A percentile compares a stretch with the other conserved stretches of the same genome.
These are phyloP conservation scores for Tiphia femorata DNA, from an alignment of 2,888 invertebrate species.

Conservation along the genomic window DNA sequence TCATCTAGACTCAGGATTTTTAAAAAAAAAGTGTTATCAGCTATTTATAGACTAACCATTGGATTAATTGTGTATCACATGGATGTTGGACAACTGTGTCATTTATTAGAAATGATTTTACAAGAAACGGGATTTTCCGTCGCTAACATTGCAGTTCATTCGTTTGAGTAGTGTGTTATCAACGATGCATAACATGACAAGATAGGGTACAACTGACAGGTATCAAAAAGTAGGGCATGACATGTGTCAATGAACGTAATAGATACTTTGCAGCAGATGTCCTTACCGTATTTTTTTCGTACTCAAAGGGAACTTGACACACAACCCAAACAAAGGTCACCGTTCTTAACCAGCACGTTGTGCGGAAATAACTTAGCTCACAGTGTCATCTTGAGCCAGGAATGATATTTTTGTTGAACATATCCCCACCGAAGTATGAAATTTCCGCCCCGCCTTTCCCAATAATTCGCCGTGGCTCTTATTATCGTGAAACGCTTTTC, in stretches of 20 bases:
- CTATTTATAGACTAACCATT: too few species aligned
- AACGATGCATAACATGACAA: too few species aligned
- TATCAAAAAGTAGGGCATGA: neutral
- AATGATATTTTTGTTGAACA: conserved; percentile 37
- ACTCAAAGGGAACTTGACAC: conserved; percentile 28
- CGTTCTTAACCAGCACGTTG: conserved; percentile 21
- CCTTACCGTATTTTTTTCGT: conserved; percentile 37
- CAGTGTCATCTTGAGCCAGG: conserved; percentile 32
- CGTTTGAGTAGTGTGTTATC: too few species aligned
- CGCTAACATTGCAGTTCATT: too few species aligned
- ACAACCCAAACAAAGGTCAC: conserved; percentile 35
- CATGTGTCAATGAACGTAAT: neutral
- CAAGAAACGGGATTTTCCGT: too few species aligned
- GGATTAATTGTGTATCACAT: too few species aligned
- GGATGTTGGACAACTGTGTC: too few species aligned
- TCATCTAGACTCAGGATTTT: too few species aligned
- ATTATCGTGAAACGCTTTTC: too few species aligned
- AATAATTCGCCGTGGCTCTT: too few species aligned
- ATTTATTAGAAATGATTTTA: too few species aligned
- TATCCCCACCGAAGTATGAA: conserved; percentile 44
- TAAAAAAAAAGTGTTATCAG: too few species aligned
- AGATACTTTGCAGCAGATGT: conserved; percentile 17
- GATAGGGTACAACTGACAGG: neutral
- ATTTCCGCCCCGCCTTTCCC: conserved; percentile 28
- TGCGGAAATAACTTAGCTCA: conserved; percentile 34